These are phyloP conservation scores for Pangasianodon hypophthalmus DNA, from an alignment of 2,113 vertebrate species.

Conservation along the genomic window DNA sequence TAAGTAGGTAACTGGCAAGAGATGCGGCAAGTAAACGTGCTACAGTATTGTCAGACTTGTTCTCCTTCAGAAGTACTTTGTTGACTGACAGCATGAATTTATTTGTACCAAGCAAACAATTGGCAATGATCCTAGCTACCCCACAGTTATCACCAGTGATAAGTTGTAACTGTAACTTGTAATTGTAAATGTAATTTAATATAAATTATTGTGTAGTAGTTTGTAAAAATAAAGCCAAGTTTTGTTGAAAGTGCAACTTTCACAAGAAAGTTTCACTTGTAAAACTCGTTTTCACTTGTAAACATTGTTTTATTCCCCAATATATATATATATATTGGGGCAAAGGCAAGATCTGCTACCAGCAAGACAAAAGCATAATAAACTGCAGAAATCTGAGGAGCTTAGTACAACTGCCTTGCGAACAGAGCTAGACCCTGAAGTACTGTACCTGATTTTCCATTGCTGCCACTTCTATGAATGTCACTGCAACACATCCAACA, in stretches of 20 bases:
- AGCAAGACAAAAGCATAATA: too few species aligned
- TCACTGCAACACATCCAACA: too few species aligned
- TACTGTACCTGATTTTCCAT: too few species aligned
- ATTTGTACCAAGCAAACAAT: not conserved
- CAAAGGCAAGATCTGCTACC: too few species aligned
- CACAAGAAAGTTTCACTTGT: too few species aligned
- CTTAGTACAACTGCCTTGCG: too few species aligned
- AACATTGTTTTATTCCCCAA: not conserved
- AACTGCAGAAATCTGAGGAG: too few species aligned
- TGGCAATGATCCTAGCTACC: not conserved
- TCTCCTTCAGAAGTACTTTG: not conserved
- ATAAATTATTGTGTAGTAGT: too few species aligned
- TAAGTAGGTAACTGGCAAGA: not conserved
- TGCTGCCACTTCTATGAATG: too few species aligned
- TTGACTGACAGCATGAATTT: not conserved
- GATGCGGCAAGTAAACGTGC: not conserved
- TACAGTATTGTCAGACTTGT: not conserved
- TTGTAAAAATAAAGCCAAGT: not conserved
- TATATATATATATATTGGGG: too few species aligned
- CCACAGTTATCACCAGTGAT: not conserved
- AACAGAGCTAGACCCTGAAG: too few species aligned
- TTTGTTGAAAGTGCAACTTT: not conserved
- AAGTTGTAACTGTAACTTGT: not conserved
- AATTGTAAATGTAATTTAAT: not conserved
- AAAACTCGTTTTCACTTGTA: not conserved